phyloP scores from a whole-genome alignment of 64 coral and sea anemone genomes.

The Stylophora pistillata region DNA sequence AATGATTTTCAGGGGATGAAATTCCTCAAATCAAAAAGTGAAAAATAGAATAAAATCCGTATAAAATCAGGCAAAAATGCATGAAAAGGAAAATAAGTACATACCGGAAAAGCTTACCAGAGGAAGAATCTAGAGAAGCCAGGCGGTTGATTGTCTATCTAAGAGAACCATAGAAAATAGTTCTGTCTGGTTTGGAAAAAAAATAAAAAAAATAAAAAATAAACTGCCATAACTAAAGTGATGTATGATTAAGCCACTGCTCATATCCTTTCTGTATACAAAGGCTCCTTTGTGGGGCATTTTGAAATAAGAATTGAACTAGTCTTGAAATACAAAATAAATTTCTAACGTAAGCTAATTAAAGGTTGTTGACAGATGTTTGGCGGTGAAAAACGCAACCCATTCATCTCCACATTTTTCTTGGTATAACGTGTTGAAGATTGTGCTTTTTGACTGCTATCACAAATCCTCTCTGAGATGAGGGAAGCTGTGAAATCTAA shows the following conservation, averaged over 20 bases:
- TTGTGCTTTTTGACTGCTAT: not conserved
- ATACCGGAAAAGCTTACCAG: too few species aligned
- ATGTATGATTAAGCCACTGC: not conserved
- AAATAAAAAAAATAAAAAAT: not conserved
- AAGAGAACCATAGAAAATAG: too few species aligned
- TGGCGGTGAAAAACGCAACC: not conserved
- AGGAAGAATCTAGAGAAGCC: too few species aligned
- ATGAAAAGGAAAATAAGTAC: too few species aligned
- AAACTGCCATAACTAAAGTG: not conserved
- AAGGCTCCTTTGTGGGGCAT: not conserved
- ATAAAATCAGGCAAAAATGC: too few species aligned
- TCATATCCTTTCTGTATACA: not conserved
- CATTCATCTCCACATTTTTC: not conserved
- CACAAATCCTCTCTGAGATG: not conserved
- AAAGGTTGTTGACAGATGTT: conserved; percentile 32
- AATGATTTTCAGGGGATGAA: too few species aligned
- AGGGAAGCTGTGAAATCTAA: not conserved
- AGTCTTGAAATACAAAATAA: conserved; percentile 15
- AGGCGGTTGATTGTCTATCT: too few species aligned
- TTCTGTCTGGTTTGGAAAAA: too few species aligned
- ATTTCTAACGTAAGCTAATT: conserved; percentile 23
- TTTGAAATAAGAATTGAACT: conserved; percentile 17
- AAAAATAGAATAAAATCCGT: too few species aligned
- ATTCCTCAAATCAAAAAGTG: too few species aligned
- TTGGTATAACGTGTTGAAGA: not conserved